Percentiles rank a stretch among this genome's conserved stretches.
phyloP scores from a whole-genome alignment of 2,797 vertebrate species.

The Eidolon dupreanum region DNA sequence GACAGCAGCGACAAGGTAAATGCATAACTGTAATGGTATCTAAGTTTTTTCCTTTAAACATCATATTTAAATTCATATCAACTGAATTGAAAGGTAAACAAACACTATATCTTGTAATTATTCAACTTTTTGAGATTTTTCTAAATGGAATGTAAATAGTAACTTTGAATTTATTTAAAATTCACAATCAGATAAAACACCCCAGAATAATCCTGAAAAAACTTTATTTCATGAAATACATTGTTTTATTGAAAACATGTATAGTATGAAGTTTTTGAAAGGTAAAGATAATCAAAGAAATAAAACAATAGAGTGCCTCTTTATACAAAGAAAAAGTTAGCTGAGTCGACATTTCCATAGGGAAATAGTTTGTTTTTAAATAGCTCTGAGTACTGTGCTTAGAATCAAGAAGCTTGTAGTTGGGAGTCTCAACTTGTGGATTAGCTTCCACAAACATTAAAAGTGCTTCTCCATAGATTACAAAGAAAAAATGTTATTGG shows the following conservation, averaged over 20 bases:
- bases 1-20: not conserved
- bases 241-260: constrained; percentile 11
- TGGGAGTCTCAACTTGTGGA: constrained; percentile 52
- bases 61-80: not conserved
- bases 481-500: not conserved
- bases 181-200: constrained; percentile 28
- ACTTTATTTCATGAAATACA: not conserved
- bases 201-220: not conserved
- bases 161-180: constrained; percentile 30
- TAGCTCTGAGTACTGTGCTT: not conserved
- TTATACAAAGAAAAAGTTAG: constrained; percentile 41
- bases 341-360: not conserved
- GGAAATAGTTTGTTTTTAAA: constrained; percentile 33
- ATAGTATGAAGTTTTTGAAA: constrained; percentile 13
- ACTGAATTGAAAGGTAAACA: not conserved
- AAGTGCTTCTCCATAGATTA: constrained; percentile 38
- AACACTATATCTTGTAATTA: not conserved
- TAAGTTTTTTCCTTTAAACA: not conserved
- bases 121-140: constrained; percentile 13
- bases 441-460: constrained; percentile 30
- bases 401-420: constrained; percentile 37
- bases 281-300: not conserved
- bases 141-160: not conserved
- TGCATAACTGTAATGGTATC: not conserved
- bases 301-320: not conserved